Conservation (phyloP, 2,113 vertebrate species). For the Myrmecophaga tridactyla region DNA sequence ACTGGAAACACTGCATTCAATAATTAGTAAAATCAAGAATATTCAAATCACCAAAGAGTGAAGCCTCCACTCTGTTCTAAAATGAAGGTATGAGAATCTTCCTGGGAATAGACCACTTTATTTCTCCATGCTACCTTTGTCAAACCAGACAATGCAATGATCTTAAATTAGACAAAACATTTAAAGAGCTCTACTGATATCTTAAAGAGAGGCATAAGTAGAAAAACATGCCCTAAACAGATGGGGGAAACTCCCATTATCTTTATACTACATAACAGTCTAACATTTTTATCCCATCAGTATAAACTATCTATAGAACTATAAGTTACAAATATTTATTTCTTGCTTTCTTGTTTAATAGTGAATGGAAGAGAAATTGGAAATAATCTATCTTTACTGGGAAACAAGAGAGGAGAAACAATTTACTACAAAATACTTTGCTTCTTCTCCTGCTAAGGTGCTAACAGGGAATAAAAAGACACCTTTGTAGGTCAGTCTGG, state of each 20-base stretch:
- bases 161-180: neutral
- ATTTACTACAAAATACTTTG: neutral
- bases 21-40: slow-evolving; percentile 16
- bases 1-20: neutral
- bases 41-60: neutral
- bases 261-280: slow-evolving; percentile 1
- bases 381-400: neutral
- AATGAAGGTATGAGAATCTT: neutral
- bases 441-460: neutral
- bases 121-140: neutral
- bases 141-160: neutral
- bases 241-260: neutral
- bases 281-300: neutral
- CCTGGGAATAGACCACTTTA: neutral
- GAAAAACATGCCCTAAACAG: neutral
- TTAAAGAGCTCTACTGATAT: neutral
- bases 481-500: neutral
- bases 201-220: neutral
- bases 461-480: neutral
- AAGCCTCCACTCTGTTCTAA: neutral
- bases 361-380: neutral
- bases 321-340: neutral
- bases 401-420: neutral
- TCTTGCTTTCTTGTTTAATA: neutral
- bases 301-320: slow-evolving; percentile 7